Conservation (phyloP, 2,888 invertebrate genomes). For the Catocala fraxini region DNA sequence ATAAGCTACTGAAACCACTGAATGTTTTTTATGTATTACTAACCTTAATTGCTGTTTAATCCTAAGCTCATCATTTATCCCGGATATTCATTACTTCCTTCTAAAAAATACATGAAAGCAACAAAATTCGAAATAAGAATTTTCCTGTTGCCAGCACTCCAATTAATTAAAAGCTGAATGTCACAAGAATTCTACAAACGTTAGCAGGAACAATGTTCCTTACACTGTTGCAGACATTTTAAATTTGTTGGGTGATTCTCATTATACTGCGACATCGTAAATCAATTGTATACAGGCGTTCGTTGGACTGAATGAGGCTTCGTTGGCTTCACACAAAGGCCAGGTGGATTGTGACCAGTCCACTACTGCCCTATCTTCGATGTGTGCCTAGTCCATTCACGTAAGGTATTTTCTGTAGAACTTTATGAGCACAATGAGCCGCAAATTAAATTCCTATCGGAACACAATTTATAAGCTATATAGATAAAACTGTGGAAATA, state of each 20-base stretch:
- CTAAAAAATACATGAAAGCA: not conserved
- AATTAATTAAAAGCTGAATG: constrained; percentile 33
- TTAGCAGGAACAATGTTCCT: not conserved
- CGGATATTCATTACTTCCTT: not conserved
- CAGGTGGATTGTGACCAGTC: constrained; percentile 30
- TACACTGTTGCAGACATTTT: no score
- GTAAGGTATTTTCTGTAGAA: constrained; percentile 34
- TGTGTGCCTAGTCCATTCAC: constrained; percentile 34
- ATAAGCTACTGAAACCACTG: no score
- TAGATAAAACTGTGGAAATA: constrained; percentile 12
- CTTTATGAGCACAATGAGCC: constrained; percentile 31
- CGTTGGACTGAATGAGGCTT: constrained; percentile 21
- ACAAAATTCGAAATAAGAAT: constrained; percentile 8
- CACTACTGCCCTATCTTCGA: constrained; percentile 22
- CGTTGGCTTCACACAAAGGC: constrained; percentile 30
- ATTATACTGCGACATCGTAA: constrained; percentile 26
- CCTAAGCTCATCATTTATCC: not conserved
- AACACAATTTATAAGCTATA: constrained; percentile 15
- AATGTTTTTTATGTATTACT: not conserved
- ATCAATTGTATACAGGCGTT: constrained; percentile 6
- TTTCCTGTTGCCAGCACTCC: not conserved
- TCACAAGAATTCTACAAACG: constrained; percentile 10
- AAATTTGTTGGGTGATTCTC: constrained; percentile 17
- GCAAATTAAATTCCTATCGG: constrained; percentile 34
- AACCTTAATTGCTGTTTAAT: not conserved